Evolutionary conservation across 2,797 vertebrate species (phyloP).

Genomic region (Hipposideros larvatus): DNA sequence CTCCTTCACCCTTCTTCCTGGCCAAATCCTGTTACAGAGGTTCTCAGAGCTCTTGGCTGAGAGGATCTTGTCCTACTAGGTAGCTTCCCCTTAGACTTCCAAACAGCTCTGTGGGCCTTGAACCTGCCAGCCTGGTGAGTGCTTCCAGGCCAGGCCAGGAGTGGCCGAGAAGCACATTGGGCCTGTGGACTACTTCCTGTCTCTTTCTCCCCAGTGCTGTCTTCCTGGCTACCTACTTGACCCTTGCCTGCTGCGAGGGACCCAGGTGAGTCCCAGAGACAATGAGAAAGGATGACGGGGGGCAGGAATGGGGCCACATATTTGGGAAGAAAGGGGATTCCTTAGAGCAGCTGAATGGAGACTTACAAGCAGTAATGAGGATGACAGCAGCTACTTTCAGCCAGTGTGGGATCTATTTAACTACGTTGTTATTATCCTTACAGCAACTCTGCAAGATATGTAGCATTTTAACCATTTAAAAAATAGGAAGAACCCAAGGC

Average conservation of each 20-base stretch:
- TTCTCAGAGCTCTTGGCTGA: neutral
- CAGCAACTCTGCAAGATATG: neutral
- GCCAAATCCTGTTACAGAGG: neutral
- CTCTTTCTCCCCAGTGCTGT: slow-evolving; percentile 88
- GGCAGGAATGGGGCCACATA: neutral
- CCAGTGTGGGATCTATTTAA: neutral
- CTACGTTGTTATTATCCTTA: neutral
- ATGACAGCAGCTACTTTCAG: neutral
- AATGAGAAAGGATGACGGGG: neutral
- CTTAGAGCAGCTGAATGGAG: neutral
- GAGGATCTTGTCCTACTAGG: neutral
- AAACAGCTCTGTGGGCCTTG: neutral
- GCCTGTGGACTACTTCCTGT: neutral
- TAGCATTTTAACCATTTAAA: neutral
- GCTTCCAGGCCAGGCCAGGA: neutral
- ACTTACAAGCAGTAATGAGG: neutral
- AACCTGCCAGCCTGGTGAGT: neutral
- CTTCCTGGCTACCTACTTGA: slow-evolving; percentile 93
- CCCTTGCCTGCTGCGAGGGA: slow-evolving; percentile 94
- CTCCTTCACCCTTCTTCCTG: neutral
- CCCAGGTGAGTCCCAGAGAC: slow-evolving; percentile 91
- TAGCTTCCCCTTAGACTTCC: neutral
- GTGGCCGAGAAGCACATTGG: neutral
- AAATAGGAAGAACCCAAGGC: neutral
- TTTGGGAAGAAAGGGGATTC: neutral